phyloP scores from a whole-genome alignment of 92 coral and sea anemone genomes.

The Porites evermanni region DNA sequence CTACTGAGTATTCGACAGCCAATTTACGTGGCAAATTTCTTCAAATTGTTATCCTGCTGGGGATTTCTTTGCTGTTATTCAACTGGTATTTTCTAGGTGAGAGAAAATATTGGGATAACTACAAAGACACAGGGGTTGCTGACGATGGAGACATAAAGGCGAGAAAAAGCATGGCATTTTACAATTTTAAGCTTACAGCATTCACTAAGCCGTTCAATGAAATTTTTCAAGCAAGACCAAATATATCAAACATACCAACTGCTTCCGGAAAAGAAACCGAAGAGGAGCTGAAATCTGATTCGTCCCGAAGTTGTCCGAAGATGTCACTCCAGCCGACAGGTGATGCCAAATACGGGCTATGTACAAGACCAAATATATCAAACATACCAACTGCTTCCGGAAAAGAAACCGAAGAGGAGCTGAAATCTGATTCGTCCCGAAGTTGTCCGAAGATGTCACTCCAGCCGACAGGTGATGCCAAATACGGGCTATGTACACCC shows the following conservation, averaged over 20 bases:
- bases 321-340: constrained; percentile 4
- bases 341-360: constrained; percentile 37
- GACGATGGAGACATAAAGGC: background rate
- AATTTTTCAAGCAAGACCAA: background rate
- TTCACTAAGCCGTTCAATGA: background rate
- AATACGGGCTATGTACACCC: constrained; percentile 61
- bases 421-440: constrained; percentile 6
- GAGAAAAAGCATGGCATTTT: background rate
- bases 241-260: background rate
- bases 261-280: background rate
- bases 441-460: constrained; percentile 21
- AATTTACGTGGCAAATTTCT: background rate
- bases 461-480: background rate
- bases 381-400: background rate
- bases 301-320: constrained; percentile 11
- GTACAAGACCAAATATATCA: constrained; percentile 14
- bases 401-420: background rate
- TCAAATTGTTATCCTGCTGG: background rate
- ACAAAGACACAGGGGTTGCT: background rate
- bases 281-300: background rate
- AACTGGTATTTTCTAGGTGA: constrained; percentile 12
- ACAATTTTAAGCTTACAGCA: background rate
- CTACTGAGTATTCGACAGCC: background rate
- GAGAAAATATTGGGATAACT: background rate
- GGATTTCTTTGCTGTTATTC: background rate